phyloP scores from a whole-genome alignment of 2,888 invertebrate species.

The Lymantria monacha region DNA sequence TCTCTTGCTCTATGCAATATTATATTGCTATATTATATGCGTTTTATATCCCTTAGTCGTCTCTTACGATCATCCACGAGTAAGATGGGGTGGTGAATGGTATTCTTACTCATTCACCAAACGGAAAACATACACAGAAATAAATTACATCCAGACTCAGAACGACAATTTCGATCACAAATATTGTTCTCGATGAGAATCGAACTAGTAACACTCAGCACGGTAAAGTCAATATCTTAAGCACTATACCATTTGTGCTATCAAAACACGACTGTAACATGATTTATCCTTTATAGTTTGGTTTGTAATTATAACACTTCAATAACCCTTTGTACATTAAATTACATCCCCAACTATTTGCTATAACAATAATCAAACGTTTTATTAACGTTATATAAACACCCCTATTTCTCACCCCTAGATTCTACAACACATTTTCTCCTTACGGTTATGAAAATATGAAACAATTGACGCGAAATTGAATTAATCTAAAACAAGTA shows the following conservation, averaged over 20 bases:
- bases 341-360: conserved; percentile 11
- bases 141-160: neutral
- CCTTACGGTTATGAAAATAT: conserved; percentile 2
- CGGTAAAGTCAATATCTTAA: too few relatives aligned
- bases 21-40: too few relatives aligned
- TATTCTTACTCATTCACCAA: too few relatives aligned
- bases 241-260: too few relatives aligned
- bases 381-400: conserved; percentile 22
- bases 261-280: too few relatives aligned
- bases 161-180: neutral
- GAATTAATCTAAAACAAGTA: conserved; percentile 5
- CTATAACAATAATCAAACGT: conserved; percentile 26
- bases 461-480: conserved; percentile 7
- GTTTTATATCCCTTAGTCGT: too few relatives aligned
- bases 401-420: neutral
- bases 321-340: neutral
- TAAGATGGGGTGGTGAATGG: too few relatives aligned
- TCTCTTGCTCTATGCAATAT: too few relatives aligned
- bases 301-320: neutral
- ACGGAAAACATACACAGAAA: too few relatives aligned
- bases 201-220: neutral
- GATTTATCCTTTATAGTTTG: neutral
- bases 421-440: neutral
- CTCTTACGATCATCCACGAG: too few relatives aligned
- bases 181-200: neutral